Conservation (phyloP, 2,888 invertebrate genomes). For the Oxycera nigricornis region DNA sequence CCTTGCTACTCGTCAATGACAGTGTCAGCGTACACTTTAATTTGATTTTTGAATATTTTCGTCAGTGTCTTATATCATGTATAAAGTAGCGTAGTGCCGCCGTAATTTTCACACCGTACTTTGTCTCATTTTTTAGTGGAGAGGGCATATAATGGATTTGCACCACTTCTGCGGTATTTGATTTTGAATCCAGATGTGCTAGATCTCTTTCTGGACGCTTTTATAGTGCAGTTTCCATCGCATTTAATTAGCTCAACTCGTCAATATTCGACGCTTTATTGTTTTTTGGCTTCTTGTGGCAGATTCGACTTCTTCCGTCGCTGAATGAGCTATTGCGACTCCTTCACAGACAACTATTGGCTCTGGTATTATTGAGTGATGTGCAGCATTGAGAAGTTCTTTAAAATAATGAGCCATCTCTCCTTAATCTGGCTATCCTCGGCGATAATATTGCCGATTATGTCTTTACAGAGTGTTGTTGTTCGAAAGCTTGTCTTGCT, state of each 20-base stretch:
- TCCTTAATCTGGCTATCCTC: not conserved
- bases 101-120: constrained; percentile 20
- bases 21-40: constrained; percentile 10
- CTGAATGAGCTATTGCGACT: not conserved
- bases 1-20: constrained; percentile 32
- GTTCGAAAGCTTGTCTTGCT: not conserved
- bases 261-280: constrained; percentile 23
- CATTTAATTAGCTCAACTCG: too few species aligned
- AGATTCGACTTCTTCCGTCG: not conserved
- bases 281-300: not conserved
- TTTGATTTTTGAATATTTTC: constrained; percentile 15
- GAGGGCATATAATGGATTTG: not conserved
- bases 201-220: not conserved
- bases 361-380: not conserved
- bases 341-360: not conserved
- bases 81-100: constrained; percentile 16
- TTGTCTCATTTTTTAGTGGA: constrained; percentile 29
- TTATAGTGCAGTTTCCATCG: too few species aligned
- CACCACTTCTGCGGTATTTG: constrained; percentile 20
- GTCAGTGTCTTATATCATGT: constrained; percentile 16
- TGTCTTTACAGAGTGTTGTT: not conserved
- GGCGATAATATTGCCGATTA: not conserved
- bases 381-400: not conserved
- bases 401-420: not conserved
- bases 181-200: too few species aligned